These are phyloP conservation scores for Miniopterus natalensis DNA, from an alignment of 2,113 vertebrate genomes.

Conservation along the genomic window DNA sequence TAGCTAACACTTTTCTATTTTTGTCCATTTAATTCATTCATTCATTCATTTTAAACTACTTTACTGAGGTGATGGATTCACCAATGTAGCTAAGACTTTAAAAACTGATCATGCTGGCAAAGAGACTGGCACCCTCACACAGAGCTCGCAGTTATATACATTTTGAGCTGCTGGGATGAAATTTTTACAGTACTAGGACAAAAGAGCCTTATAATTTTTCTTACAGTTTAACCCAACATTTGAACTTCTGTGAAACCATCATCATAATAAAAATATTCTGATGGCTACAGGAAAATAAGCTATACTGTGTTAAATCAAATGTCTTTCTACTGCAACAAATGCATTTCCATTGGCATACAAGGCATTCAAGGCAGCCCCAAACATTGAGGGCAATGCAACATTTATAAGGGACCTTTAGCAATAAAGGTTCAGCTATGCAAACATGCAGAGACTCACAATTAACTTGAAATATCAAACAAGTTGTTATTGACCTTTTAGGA, in stretches of 20 bases:
- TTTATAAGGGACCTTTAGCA: constrained; percentile 73
- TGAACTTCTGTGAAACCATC: constrained; percentile 29
- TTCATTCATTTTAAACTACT: constrained; percentile 4
- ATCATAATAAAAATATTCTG: constrained; percentile 3
- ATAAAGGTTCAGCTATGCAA: constrained; percentile 71
- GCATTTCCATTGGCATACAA: constrained; percentile 33
- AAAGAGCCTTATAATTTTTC: constrained; percentile 43
- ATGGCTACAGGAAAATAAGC: constrained; percentile 62
- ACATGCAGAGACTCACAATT: constrained; percentile 73
- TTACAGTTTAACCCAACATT: background rate
- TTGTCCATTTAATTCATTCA: background rate
- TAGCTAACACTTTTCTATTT: constrained; percentile 20
- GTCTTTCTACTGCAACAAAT: constrained; percentile 54
- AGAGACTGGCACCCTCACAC: background rate
- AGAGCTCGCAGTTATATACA: background rate
- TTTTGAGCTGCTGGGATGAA: constrained; percentile 3
- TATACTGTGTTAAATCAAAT: constrained; percentile 36
- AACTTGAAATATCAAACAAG: constrained; percentile 78
- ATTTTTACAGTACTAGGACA: constrained; percentile 25
- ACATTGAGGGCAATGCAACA: constrained; percentile 56
- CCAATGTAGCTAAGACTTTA: constrained; percentile 34
- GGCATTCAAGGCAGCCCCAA: constrained; percentile 9
- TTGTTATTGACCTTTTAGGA: constrained; percentile 74
- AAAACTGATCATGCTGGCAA: constrained; percentile 39
- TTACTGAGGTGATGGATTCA: background rate